Conservation (phyloP, 2,888 invertebrate genomes). For the Lapara coniferarum region DNA sequence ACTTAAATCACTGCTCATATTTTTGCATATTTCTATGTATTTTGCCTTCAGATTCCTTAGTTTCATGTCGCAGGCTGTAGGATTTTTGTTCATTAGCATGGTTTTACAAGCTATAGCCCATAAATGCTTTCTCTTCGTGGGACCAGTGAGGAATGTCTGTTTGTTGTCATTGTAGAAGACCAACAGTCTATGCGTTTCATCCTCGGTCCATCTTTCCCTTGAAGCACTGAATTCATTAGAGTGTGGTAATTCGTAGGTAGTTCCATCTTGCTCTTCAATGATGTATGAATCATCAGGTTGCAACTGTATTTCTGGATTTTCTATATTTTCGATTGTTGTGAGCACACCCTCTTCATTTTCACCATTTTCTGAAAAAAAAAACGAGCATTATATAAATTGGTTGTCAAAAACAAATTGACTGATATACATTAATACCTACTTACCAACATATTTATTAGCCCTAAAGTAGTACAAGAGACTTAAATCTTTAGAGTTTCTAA, state of each 20-base stretch:
- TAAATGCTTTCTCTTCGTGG: slow-evolving; percentile 61
- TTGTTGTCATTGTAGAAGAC: slow-evolving; percentile 74
- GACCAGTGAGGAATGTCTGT: slow-evolving; percentile 60
- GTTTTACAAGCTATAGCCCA: slow-evolving; percentile 76
- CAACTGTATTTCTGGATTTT: slow-evolving; percentile 47
- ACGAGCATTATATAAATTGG: background rate
- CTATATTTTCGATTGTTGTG: slow-evolving; percentile 54
- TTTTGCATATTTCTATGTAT: slow-evolving; percentile 50
- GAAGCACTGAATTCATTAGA: slow-evolving; percentile 24
- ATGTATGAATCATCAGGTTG: slow-evolving; percentile 48
- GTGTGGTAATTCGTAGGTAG: slow-evolving; percentile 30
- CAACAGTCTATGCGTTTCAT: slow-evolving; percentile 64
- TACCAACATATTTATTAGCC: background rate
- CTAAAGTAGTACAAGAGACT: too few species aligned
- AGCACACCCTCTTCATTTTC: slow-evolving; percentile 55
- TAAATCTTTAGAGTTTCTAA: too few species aligned
- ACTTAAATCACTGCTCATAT: background rate
- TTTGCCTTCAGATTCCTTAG: slow-evolving; percentile 56
- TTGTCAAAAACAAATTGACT: too few species aligned
- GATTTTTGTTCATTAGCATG: slow-evolving; percentile 63
- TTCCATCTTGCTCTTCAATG: slow-evolving; percentile 42
- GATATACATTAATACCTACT: too few species aligned
- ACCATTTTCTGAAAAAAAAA: slow-evolving; percentile 54
- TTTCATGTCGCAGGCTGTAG: slow-evolving; percentile 60
- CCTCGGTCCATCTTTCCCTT: slow-evolving; percentile 57